Percentiles rank a stretch among this genome's conserved stretches.
Conservation (phyloP, 1,140 invertebrate species). For the Rhopalosiphum padi region DNA sequence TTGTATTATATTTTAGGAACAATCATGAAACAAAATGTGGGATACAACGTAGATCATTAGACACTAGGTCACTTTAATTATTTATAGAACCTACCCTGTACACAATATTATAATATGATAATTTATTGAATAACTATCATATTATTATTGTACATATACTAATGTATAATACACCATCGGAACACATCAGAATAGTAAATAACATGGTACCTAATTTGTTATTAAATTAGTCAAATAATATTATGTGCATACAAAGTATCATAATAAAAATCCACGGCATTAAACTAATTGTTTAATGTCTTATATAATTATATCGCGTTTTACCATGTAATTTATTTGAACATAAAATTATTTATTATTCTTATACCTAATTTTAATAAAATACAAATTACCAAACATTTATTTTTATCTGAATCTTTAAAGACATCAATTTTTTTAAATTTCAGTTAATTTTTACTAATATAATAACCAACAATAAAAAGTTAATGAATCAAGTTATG, state of each 20-base stretch:
- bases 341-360: neutral
- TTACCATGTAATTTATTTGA: neutral
- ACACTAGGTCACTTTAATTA: too few species aligned
- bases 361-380: neutral
- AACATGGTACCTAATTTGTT: neutral
- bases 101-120: too few species aligned
- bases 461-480: neutral
- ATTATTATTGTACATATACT: too few species aligned
- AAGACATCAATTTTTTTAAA: too few species aligned
- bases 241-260: neutral
- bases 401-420: too few species aligned
- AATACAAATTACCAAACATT: neutral
- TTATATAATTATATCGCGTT: neutral
- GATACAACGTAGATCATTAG: too few species aligned
- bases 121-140: neutral
- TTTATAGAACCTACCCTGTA: too few species aligned
- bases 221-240: neutral
- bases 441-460: neutral
- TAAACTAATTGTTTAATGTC: neutral
- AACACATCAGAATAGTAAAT: neutral
- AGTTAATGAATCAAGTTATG: neutral
- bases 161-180: too few species aligned
- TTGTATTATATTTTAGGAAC: too few species aligned
- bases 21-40: too few species aligned
- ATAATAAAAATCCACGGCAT: neutral